Conservation (phyloP, 2,888 invertebrate genomes). For the Actias luna region DNA sequence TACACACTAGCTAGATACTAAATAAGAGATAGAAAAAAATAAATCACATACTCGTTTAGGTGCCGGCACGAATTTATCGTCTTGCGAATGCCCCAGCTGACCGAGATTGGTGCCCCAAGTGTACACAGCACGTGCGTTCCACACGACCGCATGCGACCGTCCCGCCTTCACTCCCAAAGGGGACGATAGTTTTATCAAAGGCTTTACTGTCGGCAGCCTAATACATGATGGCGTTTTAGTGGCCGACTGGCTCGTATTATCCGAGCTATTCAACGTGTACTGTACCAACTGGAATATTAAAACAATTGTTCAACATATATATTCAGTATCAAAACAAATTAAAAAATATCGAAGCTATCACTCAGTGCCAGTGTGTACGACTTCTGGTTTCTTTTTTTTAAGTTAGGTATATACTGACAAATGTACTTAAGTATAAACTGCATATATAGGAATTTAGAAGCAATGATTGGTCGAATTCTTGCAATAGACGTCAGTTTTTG, state of each 20-base stretch:
- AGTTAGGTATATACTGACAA: too few relatives aligned
- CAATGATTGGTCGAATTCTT: too few relatives aligned
- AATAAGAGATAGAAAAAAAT: too few relatives aligned
- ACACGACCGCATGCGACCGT: constrained; percentile 86
- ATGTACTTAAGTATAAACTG: too few relatives aligned
- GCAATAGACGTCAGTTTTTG: too few relatives aligned
- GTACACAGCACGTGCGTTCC: constrained; percentile 83
- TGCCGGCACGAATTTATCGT: constrained; percentile 62
- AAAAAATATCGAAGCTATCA: too few relatives aligned
- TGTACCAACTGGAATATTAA: constrained; percentile 56
- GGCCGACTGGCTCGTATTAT: constrained; percentile 57
- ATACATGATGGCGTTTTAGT: constrained; percentile 61
- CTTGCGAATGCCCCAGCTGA: constrained; percentile 87
- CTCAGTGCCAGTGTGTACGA: too few relatives aligned
- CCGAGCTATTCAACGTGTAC: constrained; percentile 60
- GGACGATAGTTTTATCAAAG: constrained; percentile 56
- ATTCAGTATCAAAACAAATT: too few relatives aligned
- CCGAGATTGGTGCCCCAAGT: constrained; percentile 93
- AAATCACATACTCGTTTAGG: constrained; percentile 70
- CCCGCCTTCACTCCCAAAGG: constrained; percentile 84
- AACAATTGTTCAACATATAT: too few relatives aligned
- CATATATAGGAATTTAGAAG: too few relatives aligned
- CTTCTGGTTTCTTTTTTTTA: too few relatives aligned
- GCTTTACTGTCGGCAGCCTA: constrained; percentile 54
- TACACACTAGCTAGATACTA: too few relatives aligned